A percentile compares a stretch with the other conserved stretches of the same genome.
Evolutionary conservation across 2,113 vertebrate genomes (phyloP).

Genomic region (Acinonyx jubatus): DNA sequence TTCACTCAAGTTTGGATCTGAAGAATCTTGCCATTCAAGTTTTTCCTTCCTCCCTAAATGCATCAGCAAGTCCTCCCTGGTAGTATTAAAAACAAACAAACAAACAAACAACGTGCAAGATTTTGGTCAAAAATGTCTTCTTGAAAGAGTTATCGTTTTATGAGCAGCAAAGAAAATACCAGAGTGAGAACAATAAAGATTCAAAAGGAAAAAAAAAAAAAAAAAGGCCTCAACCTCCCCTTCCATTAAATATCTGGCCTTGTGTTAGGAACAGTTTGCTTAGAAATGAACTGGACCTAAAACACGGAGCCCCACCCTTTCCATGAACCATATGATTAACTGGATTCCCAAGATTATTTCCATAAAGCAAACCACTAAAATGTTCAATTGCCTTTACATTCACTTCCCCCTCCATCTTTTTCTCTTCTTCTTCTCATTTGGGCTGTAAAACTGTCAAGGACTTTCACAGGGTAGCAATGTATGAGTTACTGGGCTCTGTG

Average conservation of each 20-base stretch:
- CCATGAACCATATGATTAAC: not conserved
- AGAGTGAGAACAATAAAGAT: not conserved
- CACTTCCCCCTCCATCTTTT: constrained; percentile 34
- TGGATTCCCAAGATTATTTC: constrained; percentile 42
- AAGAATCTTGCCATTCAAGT: not conserved
- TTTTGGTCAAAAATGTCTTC: not conserved
- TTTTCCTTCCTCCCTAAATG: constrained; percentile 4
- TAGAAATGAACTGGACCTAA: constrained; percentile 69
- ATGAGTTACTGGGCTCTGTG: constrained; percentile 33
- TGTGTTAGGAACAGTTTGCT: constrained; percentile 67
- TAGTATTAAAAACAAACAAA: not conserved
- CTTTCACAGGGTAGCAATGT: constrained; percentile 19
- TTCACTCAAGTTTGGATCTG: not conserved
- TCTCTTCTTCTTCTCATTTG: constrained; percentile 42
- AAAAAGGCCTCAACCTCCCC: not conserved
- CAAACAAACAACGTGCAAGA: not conserved
- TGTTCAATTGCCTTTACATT: constrained; percentile 63
- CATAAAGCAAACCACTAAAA: constrained; percentile 77
- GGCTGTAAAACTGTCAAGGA: constrained; percentile 46
- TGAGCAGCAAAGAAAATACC: not conserved
- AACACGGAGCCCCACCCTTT: not conserved
- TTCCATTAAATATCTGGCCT: not conserved
- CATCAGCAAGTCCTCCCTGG: not conserved
- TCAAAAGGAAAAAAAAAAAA: not conserved
- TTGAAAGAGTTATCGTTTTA: not conserved